Percentiles rank a stretch among this genome's conserved stretches.
phyloP scores from a whole-genome alignment of 2,113 vertebrate species.

The Pseudorasbora parva region DNA sequence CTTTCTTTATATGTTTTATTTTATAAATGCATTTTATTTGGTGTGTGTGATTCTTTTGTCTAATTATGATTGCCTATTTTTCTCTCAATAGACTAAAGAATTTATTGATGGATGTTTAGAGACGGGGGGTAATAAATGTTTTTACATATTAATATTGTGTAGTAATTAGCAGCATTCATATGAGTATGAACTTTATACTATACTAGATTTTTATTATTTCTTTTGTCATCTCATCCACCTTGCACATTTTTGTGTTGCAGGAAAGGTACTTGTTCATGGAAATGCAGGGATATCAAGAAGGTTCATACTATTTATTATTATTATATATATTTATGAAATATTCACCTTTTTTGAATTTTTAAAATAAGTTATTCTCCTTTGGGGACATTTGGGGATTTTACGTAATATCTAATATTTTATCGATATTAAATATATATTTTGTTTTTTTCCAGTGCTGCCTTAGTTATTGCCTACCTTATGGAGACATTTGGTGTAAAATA shows the following conservation, averaged over 20 bases:
- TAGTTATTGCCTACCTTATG: conserved; percentile 99
- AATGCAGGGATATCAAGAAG: conserved; percentile 99
- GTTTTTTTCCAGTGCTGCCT: conserved; percentile 88
- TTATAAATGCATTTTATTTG: neutral
- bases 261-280: conserved; percentile 97
- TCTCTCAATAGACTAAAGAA: conserved; percentile 88
- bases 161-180: neutral
- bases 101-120: conserved; percentile 98
- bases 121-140: conserved; percentile 85
- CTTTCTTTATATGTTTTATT: neutral
- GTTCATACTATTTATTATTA: conserved; percentile 65
- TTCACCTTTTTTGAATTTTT: neutral
- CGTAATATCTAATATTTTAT: neutral
- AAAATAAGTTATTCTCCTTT: neutral
- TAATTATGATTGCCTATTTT: neutral
- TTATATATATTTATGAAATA: neutral
- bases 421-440: neutral
- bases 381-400: too few species aligned
- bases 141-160: neutral
- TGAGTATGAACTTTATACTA: neutral
- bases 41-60: neutral
- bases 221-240: neutral
- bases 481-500: conserved; percentile 99
- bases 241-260: conserved; percentile 67
- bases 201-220: too few species aligned